These are phyloP conservation scores for Microtus ochrogaster DNA, from an alignment of 2,113 vertebrate species.

Conservation along the genomic window DNA sequence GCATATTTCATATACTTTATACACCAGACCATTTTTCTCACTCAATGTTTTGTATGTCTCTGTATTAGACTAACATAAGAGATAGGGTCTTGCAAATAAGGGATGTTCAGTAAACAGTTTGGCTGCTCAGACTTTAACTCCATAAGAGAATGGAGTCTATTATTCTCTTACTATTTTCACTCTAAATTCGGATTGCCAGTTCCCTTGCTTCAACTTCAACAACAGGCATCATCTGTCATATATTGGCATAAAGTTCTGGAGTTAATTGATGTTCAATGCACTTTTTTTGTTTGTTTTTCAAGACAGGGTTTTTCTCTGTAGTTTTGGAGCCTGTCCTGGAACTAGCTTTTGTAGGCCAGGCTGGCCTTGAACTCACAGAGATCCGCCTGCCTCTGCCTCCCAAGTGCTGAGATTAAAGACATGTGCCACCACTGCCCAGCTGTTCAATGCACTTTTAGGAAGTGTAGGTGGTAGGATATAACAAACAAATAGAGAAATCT, in stretches of 20 bases:
- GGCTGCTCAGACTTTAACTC: neutral
- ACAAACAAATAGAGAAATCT: constrained; percentile 5
- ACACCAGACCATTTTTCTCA: neutral
- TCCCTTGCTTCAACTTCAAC: neutral
- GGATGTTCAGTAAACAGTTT: neutral
- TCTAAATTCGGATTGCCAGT: neutral
- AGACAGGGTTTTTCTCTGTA: too few relatives aligned
- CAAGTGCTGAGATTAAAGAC: too few relatives aligned
- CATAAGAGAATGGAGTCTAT: neutral
- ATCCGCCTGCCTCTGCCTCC: too few relatives aligned
- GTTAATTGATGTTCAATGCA: neutral
- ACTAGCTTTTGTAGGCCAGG: too few relatives aligned
- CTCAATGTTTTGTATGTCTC: neutral
- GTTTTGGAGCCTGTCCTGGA: too few relatives aligned
- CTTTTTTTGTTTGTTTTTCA: neutral
- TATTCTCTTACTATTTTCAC: neutral
- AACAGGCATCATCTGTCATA: neutral
- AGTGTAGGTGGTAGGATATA: neutral
- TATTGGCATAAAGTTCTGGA: neutral
- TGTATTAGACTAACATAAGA: neutral
- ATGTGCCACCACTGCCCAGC: fast-evolving
- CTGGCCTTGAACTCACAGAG: too few relatives aligned
- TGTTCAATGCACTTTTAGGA: neutral
- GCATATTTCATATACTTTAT: neutral
- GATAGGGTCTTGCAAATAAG: neutral